These are phyloP conservation scores for Turdus rufiventris DNA, from an alignment of 2,113 vertebrate genomes.

Conservation along the genomic window DNA sequence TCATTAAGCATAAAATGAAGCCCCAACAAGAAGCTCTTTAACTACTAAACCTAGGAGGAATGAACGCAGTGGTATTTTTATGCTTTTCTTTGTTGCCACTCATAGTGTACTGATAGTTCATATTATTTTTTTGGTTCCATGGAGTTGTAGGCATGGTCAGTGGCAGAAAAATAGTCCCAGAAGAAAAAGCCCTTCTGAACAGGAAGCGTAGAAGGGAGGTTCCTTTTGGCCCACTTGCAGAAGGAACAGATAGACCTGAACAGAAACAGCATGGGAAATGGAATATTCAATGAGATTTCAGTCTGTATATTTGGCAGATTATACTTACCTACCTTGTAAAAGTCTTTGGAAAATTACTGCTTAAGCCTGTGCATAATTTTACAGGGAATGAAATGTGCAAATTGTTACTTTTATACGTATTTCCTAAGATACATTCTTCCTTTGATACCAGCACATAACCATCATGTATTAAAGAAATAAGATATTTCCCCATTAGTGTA, in stretches of 20 bases:
- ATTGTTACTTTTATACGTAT: neutral
- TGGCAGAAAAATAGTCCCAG: neutral
- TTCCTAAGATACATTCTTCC: neutral
- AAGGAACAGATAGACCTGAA: neutral
- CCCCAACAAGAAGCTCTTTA: neutral
- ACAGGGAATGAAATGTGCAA: neutral
- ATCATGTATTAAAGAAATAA: neutral
- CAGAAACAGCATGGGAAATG: neutral
- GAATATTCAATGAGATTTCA: neutral
- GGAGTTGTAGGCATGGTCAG: neutral
- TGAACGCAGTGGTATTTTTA: neutral
- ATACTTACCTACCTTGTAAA: neutral
- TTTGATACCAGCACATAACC: neutral
- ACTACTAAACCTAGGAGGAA: neutral
- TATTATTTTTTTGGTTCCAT: neutral
- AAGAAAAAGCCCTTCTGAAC: neutral
- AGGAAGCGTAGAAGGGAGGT: neutral
- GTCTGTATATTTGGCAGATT: neutral
- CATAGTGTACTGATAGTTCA: neutral
- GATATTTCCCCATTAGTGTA: constrained; percentile 18
- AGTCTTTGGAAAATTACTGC: neutral
- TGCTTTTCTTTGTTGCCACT: neutral
- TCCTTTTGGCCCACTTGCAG: neutral
- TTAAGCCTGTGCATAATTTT: neutral
- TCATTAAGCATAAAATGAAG: neutral